Percentiles rank a stretch among this genome's conserved stretches.
These are phyloP conservation scores for Bos indicus DNA, from an alignment of 2,113 vertebrate genomes.

Conservation along the genomic window DNA sequence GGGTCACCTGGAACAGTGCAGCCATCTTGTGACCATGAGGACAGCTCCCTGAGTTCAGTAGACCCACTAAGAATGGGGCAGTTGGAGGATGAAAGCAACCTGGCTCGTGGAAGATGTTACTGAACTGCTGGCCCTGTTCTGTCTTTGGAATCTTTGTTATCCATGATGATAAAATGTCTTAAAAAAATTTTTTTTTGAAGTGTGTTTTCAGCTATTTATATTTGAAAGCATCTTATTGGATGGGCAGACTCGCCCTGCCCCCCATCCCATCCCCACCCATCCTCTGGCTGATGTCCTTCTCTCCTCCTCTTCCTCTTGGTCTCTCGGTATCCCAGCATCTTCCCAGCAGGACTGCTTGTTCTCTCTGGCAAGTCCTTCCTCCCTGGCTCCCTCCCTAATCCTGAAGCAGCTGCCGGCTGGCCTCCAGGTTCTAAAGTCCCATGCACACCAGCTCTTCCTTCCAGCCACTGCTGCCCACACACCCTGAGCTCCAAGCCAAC, in stretches of 20 bases:
- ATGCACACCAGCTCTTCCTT: background rate
- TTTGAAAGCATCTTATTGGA: background rate
- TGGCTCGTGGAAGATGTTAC: background rate
- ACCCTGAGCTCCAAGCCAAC: background rate
- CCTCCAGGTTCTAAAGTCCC: background rate
- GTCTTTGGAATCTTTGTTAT: background rate
- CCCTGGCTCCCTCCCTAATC: background rate
- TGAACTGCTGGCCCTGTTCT: background rate
- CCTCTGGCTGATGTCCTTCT: background rate
- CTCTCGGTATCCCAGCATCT: background rate
- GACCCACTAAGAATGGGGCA: background rate
- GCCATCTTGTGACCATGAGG: background rate
- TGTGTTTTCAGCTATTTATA: background rate
- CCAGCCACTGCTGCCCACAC: background rate
- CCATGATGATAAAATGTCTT: background rate
- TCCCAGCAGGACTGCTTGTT: background rate
- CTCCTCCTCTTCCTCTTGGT: background rate
- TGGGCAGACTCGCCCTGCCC: background rate
- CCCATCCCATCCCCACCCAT: background rate
- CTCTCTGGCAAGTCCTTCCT: background rate
- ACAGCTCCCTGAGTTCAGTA: background rate
- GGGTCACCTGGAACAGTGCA: background rate
- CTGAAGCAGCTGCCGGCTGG: background rate
- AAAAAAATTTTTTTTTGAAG: fast-evolving
- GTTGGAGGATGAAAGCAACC: background rate